These are phyloP conservation scores for Stegostoma tigrinum DNA, from an alignment of 2,113 vertebrate species.

Conservation along the genomic window DNA sequence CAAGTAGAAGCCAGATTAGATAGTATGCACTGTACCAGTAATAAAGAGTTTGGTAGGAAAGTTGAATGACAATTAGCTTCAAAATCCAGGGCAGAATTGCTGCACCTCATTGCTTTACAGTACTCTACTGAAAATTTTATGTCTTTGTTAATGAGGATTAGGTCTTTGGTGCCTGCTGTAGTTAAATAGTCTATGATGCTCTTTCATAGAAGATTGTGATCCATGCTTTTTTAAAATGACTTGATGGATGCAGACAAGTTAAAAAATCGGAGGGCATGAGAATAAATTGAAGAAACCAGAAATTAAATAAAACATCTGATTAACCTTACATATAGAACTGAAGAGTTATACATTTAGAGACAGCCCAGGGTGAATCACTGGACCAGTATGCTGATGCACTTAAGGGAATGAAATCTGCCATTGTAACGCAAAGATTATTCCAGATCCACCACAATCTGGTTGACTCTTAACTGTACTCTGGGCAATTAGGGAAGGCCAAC, in stretches of 20 bases:
- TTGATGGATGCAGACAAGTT: background rate
- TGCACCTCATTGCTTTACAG: background rate
- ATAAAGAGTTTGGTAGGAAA: background rate
- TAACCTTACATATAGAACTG: background rate
- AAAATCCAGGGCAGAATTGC: background rate
- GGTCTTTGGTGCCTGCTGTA: background rate
- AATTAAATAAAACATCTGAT: background rate
- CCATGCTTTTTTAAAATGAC: background rate
- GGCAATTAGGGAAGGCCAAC: too few species aligned
- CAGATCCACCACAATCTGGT: too few species aligned
- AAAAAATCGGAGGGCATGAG: background rate
- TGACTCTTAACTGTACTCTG: too few species aligned
- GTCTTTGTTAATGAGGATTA: background rate
- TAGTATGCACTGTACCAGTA: background rate
- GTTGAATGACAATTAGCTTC: background rate
- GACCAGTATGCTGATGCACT: too few species aligned
- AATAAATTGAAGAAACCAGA: background rate
- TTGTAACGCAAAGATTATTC: too few species aligned
- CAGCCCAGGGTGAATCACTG: too few species aligned
- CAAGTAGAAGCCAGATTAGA: background rate
- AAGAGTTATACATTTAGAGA: background rate
- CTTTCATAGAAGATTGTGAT: background rate
- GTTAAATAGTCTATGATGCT: background rate
- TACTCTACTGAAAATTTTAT: background rate
- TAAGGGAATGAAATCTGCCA: too few species aligned